Base-by-base conservation (phyloP, 2,888 invertebrate genomes). In the Margaritifera margaritifera region DNA sequence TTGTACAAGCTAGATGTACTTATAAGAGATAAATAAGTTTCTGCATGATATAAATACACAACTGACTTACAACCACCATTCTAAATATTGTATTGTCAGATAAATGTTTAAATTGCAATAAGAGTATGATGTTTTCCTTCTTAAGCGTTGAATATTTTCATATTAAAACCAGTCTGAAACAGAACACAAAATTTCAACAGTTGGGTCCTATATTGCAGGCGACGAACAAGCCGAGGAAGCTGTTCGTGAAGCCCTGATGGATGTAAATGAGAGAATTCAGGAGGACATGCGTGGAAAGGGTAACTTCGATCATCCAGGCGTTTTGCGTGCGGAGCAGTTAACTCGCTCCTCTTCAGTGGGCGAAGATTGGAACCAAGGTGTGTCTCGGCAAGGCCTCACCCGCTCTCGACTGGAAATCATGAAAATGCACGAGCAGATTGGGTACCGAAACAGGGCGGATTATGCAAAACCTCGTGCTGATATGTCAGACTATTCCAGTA, bases 181-280 rank as follows among this genome's bases (percentile, higher is more conserved):
- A n/a, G n/a, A n/a, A n/a, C n/a, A n/a, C n/a, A n/a, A n/a, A n/a
- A n/a, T 11, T 42, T 42, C 42, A 42, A 11, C 11, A 11, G 2
- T 0, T 42, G 42, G 8, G 42, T 42, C 42, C 42, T 42, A 42
- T 11, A 42, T 42, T 63, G 6, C 56, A 80, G 80, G 80, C 63
- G 80, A 80, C 66, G 75, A 69, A 53, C 78, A 78, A 56, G 80
- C 80, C 3, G 80, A 80, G 59, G 78, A 78, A 8, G 79, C 80
- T 6, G 77, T 81, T n/a, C 69, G 78, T 19, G 80, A 81, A 42
- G 80, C 80, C 6, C 57, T 81, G 11, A 75, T 78, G 50, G 80
- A 81, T 62, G 80, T 81, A 1, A 81, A 81, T 59, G 74, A 77
- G 52, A 71, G 75, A 50, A 81, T 81, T 57, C 71, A 77, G 6